These are phyloP conservation scores for Zalophus californianus DNA, from an alignment of 2,797 vertebrate species.

Conservation along the genomic window DNA sequence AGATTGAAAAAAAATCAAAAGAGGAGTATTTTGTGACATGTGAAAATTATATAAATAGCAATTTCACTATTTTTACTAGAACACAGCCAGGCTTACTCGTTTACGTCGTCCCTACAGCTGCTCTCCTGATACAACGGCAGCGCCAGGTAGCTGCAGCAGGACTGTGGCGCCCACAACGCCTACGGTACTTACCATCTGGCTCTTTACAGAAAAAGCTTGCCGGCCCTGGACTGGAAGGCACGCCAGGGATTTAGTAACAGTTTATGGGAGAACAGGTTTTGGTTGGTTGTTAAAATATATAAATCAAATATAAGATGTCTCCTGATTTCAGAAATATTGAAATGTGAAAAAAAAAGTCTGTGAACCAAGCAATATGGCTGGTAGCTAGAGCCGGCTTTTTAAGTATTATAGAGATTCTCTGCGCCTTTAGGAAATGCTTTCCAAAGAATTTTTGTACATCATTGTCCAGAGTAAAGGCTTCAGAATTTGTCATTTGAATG, in stretches of 20 bases:
- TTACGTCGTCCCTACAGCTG: neutral
- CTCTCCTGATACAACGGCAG: rapidly evolving
- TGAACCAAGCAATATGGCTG: neutral
- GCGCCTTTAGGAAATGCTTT: neutral
- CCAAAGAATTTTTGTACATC: neutral
- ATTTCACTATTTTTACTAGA: neutral
- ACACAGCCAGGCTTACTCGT: neutral
- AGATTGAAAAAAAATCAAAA: neutral
- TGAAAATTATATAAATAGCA: neutral
- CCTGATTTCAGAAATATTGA: conserved; percentile 11
- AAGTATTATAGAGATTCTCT: neutral
- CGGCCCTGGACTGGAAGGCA: neutral
- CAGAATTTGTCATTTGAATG: neutral
- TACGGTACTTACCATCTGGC: neutral
- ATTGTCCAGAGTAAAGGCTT: neutral
- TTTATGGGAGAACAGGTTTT: neutral
- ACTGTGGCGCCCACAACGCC: neutral
- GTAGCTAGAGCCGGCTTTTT: neutral
- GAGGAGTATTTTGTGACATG: neutral
- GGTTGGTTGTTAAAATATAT: neutral
- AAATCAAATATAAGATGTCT: neutral
- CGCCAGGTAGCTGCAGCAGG: neutral
- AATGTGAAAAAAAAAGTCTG: neutral
- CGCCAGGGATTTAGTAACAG: neutral
- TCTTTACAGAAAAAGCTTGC: neutral